These are phyloP conservation scores for Tachypleus tridentatus DNA, from an alignment of 1,140 invertebrate genomes.

Conservation along the genomic window DNA sequence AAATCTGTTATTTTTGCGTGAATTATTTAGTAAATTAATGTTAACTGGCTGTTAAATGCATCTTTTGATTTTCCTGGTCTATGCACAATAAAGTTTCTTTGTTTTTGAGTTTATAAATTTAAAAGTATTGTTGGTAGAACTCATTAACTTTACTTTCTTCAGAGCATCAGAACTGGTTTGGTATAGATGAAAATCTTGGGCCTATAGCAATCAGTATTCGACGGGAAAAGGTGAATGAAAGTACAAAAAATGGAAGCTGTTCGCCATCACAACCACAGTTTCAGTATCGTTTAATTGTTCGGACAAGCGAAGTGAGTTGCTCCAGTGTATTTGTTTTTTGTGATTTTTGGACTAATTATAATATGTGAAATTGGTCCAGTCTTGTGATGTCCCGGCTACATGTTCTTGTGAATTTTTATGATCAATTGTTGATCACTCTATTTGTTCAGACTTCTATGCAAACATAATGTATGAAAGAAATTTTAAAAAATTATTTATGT, in stretches of 20 bases:
- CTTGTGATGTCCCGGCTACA: no score
- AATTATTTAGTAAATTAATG: conserved; percentile 79
- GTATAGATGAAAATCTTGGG: conserved; percentile 84
- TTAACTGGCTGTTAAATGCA: conserved; percentile 47
- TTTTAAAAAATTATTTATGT: no score
- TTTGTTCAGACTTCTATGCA: no score
- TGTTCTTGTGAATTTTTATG: no score
- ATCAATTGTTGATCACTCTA: no score
- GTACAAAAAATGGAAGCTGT: neutral
- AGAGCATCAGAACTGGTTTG: conserved; percentile 97
- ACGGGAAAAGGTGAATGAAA: conserved; percentile 43
- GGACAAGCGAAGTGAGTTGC: neutral
- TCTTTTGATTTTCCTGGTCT: neutral
- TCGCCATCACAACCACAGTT: neutral
- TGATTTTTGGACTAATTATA: no score
- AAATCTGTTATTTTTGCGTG: conserved; percentile 75
- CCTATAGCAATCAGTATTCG: conserved; percentile 87
- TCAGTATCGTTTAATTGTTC: neutral
- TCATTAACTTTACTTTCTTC: conserved; percentile 27
- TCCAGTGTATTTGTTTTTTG: neutral
- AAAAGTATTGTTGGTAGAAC: no score
- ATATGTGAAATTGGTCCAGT: no score
- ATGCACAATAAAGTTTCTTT: neutral
- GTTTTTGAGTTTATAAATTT: conserved; percentile 22
- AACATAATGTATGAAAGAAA: no score